Evolutionary conservation across 2,797 vertebrate species (phyloP), one percentile per base, ranked within the genome.

Genomic region (Remorina albescens): DNA sequence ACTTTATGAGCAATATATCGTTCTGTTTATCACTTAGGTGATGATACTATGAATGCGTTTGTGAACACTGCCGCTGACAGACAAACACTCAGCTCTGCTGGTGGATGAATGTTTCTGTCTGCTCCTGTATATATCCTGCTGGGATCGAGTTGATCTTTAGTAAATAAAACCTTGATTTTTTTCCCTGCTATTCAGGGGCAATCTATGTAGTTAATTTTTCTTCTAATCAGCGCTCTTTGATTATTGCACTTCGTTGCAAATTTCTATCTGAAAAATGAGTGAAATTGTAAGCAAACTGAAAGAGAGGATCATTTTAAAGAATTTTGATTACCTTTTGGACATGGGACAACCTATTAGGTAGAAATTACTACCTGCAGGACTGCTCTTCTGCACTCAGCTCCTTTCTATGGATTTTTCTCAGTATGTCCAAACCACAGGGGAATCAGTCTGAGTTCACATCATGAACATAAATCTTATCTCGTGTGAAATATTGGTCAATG

Each of bases 1-100:
- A 92, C 93, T 93, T 92, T 89, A 95, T 93, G 93, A 93, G 94
- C 94, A 93, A 94, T 94, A 76, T 54, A 86, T 86, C 16, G 60
- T 58, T 65, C 63, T 49, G 56, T 87, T 86, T 80, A 91, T 91
- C 78, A 78, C 76, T 74, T 19, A 67, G 51, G 69, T 73, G 63
- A 54, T 62, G 71, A 70, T 84, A 72, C 77, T 71, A 60, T 58
- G 37, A 83, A 64, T 54, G 15, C 26, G 76, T 86, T 64, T 63
- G 56, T 66, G 39, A 70, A 32, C 8, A 39, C 46, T 51, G 42
- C 15, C 46, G 67, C 30, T 42, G 78, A 80, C 18, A 58, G 65
- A 69, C 18, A 58, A 64, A 69, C 12, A 26, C 18, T 42, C 47
- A 59, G 42, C 64, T 80, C 58, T 0, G 2, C 19, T 71, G 36